phyloP scores from a whole-genome alignment of 2,888 invertebrate species.

The Trichopoda pennipes region DNA sequence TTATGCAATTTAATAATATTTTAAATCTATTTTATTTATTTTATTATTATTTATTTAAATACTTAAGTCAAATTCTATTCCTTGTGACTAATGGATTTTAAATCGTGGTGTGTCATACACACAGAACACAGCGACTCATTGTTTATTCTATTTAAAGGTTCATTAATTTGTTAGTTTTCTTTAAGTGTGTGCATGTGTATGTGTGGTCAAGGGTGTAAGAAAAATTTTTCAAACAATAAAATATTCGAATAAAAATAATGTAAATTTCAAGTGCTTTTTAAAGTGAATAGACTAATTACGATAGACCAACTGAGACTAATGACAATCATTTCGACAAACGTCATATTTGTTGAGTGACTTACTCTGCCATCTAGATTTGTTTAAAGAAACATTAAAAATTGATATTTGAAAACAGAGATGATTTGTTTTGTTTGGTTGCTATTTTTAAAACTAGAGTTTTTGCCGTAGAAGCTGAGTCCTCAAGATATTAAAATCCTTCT shows the following conservation, averaged over 20 bases:
- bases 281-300: no score
- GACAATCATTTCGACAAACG: no score
- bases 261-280: no score
- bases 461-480: no score
- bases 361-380: not conserved
- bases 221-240: not conserved
- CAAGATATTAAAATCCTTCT: no score
- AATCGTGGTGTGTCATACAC: slow-evolving; percentile 29
- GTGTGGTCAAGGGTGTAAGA: not conserved
- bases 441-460: no score
- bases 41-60: slow-evolving; percentile 1
- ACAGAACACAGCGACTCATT: slow-evolving; percentile 45
- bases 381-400: no score
- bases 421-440: no score
- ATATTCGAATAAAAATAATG: slow-evolving; percentile 9
- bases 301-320: no score
- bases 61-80: slow-evolving; percentile 24
- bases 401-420: no score
- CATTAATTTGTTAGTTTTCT: slow-evolving; percentile 14
- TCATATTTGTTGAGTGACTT: no score
- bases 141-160: slow-evolving; percentile 3
- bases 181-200: not conserved
- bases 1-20: slow-evolving; percentile 35
- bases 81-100: slow-evolving; percentile 66
- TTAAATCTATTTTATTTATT: slow-evolving; percentile 11